Percentiles rank a stretch among this genome's conserved stretches.
phyloP scores from a whole-genome alignment of 2,797 vertebrate genomes.

The Lacerta viridis region DNA sequence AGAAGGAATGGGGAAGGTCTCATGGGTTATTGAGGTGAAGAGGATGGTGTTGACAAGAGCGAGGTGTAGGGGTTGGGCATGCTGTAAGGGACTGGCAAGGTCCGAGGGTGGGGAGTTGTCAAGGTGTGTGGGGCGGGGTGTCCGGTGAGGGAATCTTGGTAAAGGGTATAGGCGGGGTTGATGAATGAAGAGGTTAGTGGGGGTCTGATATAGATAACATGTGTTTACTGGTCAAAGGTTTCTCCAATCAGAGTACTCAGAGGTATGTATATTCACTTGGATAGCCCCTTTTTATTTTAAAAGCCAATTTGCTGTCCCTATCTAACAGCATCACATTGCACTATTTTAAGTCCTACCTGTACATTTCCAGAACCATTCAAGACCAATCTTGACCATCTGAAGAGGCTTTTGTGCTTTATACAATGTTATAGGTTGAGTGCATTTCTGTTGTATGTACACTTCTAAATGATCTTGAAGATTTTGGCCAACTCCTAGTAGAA shows the following conservation, averaged over 20 bases:
- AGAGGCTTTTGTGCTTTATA: slow-evolving; percentile 91
- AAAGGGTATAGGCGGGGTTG: too few relatives aligned
- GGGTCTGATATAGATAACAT: too few relatives aligned
- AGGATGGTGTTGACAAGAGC: too few relatives aligned
- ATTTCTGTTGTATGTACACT: slow-evolving; percentile 93
- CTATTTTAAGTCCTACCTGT: slow-evolving; percentile 83
- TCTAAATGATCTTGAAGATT: slow-evolving; percentile 98
- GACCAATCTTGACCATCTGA: slow-evolving; percentile 89
- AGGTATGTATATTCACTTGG: background rate
- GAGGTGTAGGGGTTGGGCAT: too few relatives aligned
- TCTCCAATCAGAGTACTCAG: background rate
- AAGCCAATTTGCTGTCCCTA: slow-evolving; percentile 33
- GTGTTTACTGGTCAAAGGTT: background rate
- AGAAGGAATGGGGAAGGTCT: too few relatives aligned
- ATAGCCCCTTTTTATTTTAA: slow-evolving; percentile 19
- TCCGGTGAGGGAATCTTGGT: too few relatives aligned
- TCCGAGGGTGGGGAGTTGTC: too few relatives aligned
- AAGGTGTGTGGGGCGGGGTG: too few relatives aligned
- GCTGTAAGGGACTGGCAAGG: too few relatives aligned
- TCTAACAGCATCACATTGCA: slow-evolving; percentile 1
- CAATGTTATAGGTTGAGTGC: slow-evolving; percentile 91
- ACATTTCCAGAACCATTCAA: slow-evolving; percentile 92
- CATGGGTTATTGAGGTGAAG: too few relatives aligned
- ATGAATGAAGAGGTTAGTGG: too few relatives aligned
- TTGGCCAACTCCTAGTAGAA: slow-evolving; percentile 89